A percentile compares a stretch with the other conserved stretches of the same genome.
Conservation (phyloP, 2,113 vertebrate genomes). For the Sturnira hondurensis region DNA sequence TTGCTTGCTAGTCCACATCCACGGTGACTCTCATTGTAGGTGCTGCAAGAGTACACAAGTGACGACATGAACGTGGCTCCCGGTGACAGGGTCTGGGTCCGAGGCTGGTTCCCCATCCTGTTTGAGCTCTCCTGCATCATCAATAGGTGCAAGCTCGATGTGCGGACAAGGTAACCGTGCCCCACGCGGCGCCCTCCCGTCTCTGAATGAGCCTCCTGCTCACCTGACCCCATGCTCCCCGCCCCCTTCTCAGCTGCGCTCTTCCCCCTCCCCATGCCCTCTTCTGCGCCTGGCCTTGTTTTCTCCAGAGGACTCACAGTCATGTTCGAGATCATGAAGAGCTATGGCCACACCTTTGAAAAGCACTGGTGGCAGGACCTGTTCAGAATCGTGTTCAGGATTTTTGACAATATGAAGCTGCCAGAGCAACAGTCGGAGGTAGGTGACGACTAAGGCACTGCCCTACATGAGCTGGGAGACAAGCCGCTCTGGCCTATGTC, state of each 20-base stretch:
- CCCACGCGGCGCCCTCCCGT: accelerated
- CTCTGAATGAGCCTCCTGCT: background rate
- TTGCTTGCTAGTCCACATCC: background rate
- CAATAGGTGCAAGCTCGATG: slow-evolving; percentile 97
- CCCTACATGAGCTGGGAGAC: too few species aligned
- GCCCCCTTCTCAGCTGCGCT: background rate
- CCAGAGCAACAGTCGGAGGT: slow-evolving; percentile 98
- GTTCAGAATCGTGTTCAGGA: slow-evolving; percentile 96
- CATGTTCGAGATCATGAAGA: slow-evolving; percentile 99
- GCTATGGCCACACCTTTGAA: slow-evolving; percentile 95
- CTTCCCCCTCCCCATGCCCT: background rate
- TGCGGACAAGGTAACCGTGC: slow-evolving; percentile 89
- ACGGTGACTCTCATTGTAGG: slow-evolving; percentile 77
- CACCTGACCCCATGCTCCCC: background rate
- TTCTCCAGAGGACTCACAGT: slow-evolving; percentile 92
- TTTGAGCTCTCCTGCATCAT: slow-evolving; percentile 99
- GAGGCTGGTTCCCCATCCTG: slow-evolving; percentile 98
- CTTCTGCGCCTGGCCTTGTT: slow-evolving; percentile 16
- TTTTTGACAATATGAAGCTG: slow-evolving; percentile 99
- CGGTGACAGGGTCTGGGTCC: slow-evolving; percentile 96
- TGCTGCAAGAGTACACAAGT: slow-evolving; percentile 96
- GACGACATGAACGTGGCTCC: slow-evolving; percentile 99
- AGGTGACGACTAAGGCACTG: background rate
- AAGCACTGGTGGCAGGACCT: slow-evolving; percentile 99
- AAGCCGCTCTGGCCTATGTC: background rate